Evolutionary conservation across 2,888 invertebrate genomes (phyloP), one percentile per base, ranked within the genome.

Genomic region (Cerceris rybyensis): DNA sequence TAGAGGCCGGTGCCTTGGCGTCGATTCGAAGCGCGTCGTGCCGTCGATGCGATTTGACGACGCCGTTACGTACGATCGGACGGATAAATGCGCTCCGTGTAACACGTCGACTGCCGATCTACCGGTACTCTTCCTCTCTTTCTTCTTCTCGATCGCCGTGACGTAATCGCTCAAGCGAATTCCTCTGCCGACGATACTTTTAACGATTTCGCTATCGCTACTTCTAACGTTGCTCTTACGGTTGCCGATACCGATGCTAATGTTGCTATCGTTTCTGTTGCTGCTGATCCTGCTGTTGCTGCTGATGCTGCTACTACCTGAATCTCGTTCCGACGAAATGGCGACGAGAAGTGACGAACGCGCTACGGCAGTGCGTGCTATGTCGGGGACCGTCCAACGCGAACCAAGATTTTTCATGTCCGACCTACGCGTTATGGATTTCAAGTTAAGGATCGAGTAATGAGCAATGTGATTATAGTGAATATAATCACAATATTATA

Each of bases 341-440:
- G 85, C 86, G 83, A 81, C 88, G 89, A 88, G 88, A 88, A 87
- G 86, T 87, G 88, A 90, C 90, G 91, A 90, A 91, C 90, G 91
- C 91, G 90, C 89, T 94, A 93, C 93, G 93, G 94, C 94, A 94
- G 94, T 94, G 94, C 94, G 93, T 93, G 94, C 94, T 94, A 94
- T 94, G 94, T 94, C 93, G 94, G 95, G 94, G 93, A 94, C 95
- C 94, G 94, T 94, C 94, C 94, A 94, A 93, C 94, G 94, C 93
- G 94, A 94, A 94, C 94, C 94, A 93, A 94, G 94, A 95, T 95
- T 94, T 95, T 94, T 95, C 95, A 95, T 95, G 95, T 95, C 95
- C 95, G 95, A 94, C 94, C 95, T 95, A 93, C 7, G 92, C 93
- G 72, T 60, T 55, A 54, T 55, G 60, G 64, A 58, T 14, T 49